Evolutionary conservation across 2,113 vertebrate genomes (phyloP).

Genomic region (Phylloscopus trochiloides): DNA sequence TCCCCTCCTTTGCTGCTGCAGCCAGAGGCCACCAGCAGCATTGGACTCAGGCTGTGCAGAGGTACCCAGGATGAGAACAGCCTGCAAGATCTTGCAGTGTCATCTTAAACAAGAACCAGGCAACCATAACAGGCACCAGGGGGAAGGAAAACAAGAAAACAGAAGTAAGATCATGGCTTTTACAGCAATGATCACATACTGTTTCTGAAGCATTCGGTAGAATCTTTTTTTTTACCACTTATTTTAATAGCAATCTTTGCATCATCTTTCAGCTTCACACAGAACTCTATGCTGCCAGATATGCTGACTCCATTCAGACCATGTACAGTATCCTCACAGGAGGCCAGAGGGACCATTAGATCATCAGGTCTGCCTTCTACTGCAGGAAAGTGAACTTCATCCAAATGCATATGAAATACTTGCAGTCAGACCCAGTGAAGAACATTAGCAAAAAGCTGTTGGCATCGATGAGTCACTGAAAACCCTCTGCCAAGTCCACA

Average conservation of each 20-base stretch:
- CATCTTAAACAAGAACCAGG: background rate
- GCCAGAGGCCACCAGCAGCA: background rate
- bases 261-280: conserved; percentile 6
- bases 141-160: background rate
- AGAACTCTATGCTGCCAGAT: conserved; percentile 29
- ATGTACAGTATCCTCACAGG: conserved; percentile 26
- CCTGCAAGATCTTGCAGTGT: background rate
- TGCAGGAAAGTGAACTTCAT: conserved; percentile 33
- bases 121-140: background rate
- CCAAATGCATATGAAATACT: conserved; percentile 30
- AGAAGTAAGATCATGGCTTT: background rate
- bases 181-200: background rate
- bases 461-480: conserved; percentile 14
- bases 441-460: conserved; percentile 43
- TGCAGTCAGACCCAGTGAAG: conserved; percentile 15
- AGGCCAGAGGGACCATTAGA: conserved; percentile 50
- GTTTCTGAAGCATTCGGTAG: background rate
- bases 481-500: conserved; percentile 35
- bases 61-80: background rate
- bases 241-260: background rate
- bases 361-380: conserved; percentile 47
- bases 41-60: background rate
- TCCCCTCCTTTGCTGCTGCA: background rate
- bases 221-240: background rate
- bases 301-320: conserved; percentile 10